Base-by-base conservation (phyloP, 2,888 invertebrate genomes). In the Amphipoea lucens region DNA sequence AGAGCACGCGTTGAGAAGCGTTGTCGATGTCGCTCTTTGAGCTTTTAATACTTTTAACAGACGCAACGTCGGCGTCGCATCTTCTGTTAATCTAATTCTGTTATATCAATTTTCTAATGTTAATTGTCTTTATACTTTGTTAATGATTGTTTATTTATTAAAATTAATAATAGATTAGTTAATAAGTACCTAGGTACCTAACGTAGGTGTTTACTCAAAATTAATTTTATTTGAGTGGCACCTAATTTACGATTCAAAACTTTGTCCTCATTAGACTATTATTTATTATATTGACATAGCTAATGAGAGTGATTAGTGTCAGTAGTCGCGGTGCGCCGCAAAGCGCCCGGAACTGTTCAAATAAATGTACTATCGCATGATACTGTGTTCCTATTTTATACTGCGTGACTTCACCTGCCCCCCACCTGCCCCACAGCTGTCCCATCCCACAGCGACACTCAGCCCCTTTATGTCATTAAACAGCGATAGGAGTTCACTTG, bases 321-420 rank as follows among this genome's bases (percentile, higher is more conserved):
- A 11, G 57, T 57, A 71, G 17, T 17, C 54, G 14, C 36, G 29
- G 23, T 4, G 69, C 20, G 29, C 48, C 29, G 20, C 36, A 36
- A 51, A 23, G 23, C 51, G 36, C 36, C 40, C 40, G 23, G 36
- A 40, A 70, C 48, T 77, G 57, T 62, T 72, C 68, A 63, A 78
- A 82, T 82, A 82, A 82, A 82, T 68, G 9, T 79, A 65, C 17
- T 76, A 63, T 42, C 29, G 62, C 71, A 82, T 82, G 67, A 57
- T 45, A 66, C 4, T 62, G 23, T 71, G 60, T 66, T 51, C 17
- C 67, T 62, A 48, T 81, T 7, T 71, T 54, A 71, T 54, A 71
- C 20, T 71, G n/a, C 29, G 36, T 20, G 11, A 40, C 23, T 40
- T 4, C 36, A 3, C 29, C 6, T 11, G 36, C 69, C 36, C 36